phyloP scores from a whole-genome alignment of 2,888 invertebrate species.

The Eilema griseolum region DNA sequence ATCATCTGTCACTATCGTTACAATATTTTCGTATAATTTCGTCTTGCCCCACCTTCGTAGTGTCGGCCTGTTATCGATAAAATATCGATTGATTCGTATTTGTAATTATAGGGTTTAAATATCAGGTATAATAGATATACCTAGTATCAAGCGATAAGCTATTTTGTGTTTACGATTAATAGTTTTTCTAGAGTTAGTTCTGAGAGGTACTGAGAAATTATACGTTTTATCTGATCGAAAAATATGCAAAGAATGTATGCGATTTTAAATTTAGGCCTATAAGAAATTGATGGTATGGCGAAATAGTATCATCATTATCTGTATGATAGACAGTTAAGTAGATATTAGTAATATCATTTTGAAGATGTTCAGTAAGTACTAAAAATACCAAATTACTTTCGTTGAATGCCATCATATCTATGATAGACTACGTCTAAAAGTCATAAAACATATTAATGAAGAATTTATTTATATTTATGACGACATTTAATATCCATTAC shows the following conservation, averaged over 20 bases:
- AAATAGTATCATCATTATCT: too few relatives aligned
- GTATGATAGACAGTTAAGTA: background rate
- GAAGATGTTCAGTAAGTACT: background rate
- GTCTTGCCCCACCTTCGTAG: slow-evolving; percentile 75
- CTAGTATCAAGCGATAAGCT: background rate
- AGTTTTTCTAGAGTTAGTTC: background rate
- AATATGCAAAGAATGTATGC: background rate
- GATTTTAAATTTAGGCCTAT: background rate
- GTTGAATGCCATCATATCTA: slow-evolving; percentile 5
- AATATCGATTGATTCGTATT: slow-evolving; percentile 42
- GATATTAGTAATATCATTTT: background rate
- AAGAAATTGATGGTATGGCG: background rate
- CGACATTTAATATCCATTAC: slow-evolving; percentile 21
- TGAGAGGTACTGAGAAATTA: too few relatives aligned
- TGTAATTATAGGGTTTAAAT: slow-evolving; percentile 11
- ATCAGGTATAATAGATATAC: background rate
- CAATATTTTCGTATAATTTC: slow-evolving; percentile 86
- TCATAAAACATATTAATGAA: slow-evolving; percentile 20
- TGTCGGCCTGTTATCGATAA: slow-evolving; percentile 55
- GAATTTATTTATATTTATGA: slow-evolving; percentile 26
- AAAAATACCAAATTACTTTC: slow-evolving; percentile 6
- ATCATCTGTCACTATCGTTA: slow-evolving; percentile 87
- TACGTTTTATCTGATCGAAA: too few relatives aligned
- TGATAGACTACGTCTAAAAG: slow-evolving; percentile 12
- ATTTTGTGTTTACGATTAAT: background rate